A percentile compares a stretch with the other conserved stretches of the same genome.
phyloP scores from a whole-genome alignment of 2,888 invertebrate genomes.

The Strigamia crassipes region DNA sequence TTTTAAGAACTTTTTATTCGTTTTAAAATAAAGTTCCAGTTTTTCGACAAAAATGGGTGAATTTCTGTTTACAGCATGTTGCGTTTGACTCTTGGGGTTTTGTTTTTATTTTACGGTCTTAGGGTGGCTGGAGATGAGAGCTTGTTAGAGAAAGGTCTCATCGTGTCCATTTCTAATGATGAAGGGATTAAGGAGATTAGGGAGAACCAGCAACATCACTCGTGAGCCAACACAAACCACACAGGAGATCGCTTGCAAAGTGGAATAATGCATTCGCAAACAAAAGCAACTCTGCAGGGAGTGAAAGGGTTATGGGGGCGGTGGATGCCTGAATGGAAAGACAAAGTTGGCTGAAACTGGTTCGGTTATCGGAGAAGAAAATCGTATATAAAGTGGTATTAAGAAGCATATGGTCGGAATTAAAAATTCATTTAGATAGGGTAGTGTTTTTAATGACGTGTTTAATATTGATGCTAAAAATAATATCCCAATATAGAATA shows the following conservation, averaged over 20 bases:
- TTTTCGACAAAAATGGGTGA: neutral
- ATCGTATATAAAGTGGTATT: slow-evolving; percentile 24
- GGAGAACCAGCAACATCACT: slow-evolving; percentile 42
- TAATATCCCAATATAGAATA: no score
- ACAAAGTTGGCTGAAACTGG: neutral
- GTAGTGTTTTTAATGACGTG: neutral
- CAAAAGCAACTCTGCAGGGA: slow-evolving; percentile 34
- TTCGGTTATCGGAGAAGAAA: neutral
- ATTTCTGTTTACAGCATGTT: neutral
- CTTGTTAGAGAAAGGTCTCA: slow-evolving; percentile 31
- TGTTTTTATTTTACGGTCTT: slow-evolving; percentile 1
- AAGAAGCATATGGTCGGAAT: neutral
- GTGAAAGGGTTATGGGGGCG: slow-evolving; percentile 9
- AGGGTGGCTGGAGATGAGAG: slow-evolving; percentile 23
- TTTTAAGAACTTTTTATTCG: neutral
- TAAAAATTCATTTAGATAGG: neutral
- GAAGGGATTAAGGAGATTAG: slow-evolving; percentile 40
- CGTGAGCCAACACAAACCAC: slow-evolving; percentile 37
- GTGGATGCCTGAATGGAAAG: neutral
- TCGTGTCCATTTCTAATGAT: slow-evolving; percentile 40
- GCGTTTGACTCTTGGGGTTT: slow-evolving; percentile 1
- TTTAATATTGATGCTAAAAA: slow-evolving; percentile 1
- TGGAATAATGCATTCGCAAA: slow-evolving; percentile 40
- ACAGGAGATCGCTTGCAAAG: slow-evolving; percentile 36
- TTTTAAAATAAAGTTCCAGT: neutral